Evolutionary conservation across 2,888 invertebrate genomes (phyloP), one percentile per base, ranked within the genome.

Genomic region (Lithophane ornitopus): DNA sequence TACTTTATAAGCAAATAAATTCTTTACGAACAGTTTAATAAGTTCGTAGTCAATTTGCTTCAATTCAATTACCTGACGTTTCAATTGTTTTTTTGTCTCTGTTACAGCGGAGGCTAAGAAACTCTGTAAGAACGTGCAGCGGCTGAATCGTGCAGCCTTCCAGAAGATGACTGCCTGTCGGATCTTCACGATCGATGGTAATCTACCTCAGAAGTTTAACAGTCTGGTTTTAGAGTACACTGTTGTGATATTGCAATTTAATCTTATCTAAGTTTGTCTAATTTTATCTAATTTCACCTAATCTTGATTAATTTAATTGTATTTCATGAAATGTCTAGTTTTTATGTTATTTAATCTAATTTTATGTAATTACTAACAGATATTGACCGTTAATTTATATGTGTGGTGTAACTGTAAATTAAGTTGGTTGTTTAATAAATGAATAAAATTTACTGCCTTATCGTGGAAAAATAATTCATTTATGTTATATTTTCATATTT

Each of bases 91-190:
- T 16, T 7, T 9, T 19, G 16, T n/a, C 2, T 58, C 14, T 26
- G 4, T 75, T 68, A 11, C 46, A 79, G 81, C 34, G 1, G 58
- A 79, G 59, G 82, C 67, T 34, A 79, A 82, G 56, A 70, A 63
- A 6, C 46, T 79, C 3, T 79, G 82, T 26, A 82, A 79, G 59
- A 82, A 79, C 46, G 79, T 79, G 39, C 65, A 19, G 59, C 63
- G 82, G 1, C 14, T 79, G 52, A 79, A 68, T 22, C 76, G 58
- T n/a, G 82, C 82, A 16, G 28, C 12, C 28, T 68, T 79, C 14
- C 44, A 67, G 19, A 63, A 81, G 62, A 76, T 79, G 81, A 52
- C 44, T 12, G 81, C 81, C 39, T 79, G 67, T 58, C 26, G 19
- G 34, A 28, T 46, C 12, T 79, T 81, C 16, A 75, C 52, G 2